Evolutionary conservation across 2,888 invertebrate genomes (phyloP).

Genomic region (Subacronicta megacephala): DNA sequence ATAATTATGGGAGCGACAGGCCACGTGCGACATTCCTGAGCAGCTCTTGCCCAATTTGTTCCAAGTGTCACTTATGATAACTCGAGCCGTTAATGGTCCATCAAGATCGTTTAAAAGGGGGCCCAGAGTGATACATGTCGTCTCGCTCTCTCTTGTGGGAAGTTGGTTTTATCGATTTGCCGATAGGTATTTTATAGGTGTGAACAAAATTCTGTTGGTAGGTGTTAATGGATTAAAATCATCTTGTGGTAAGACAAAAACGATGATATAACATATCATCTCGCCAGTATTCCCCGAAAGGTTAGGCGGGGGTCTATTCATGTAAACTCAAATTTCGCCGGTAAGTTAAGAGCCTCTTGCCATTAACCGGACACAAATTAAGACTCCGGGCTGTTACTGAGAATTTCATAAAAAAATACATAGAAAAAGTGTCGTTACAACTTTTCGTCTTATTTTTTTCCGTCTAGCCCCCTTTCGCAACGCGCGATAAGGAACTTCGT

Average conservation of each 20-base stretch:
- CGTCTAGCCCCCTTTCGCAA: too few species aligned
- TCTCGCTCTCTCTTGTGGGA: constrained; percentile 39
- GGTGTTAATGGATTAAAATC: neutral
- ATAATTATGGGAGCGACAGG: constrained; percentile 38
- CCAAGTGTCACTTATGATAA: constrained; percentile 72
- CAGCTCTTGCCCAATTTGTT: constrained; percentile 66
- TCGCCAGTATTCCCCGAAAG: too few species aligned
- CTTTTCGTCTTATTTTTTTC: too few species aligned
- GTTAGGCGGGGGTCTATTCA: too few species aligned
- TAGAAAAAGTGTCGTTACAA: too few species aligned
- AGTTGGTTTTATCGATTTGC: constrained; percentile 27
- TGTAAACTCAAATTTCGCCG: too few species aligned
- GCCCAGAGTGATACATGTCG: constrained; percentile 38
- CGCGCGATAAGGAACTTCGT: too few species aligned
- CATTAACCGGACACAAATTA: too few species aligned
- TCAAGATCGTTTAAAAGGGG: constrained; percentile 66
- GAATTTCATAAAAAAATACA: too few species aligned
- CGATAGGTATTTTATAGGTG: constrained; percentile 29
- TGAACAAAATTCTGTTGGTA: constrained; percentile 18
- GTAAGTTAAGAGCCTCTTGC: too few species aligned
- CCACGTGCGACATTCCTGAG: constrained; percentile 38
- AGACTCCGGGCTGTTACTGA: too few species aligned
- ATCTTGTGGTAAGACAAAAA: neutral
- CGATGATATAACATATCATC: too few species aligned
- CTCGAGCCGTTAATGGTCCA: constrained; percentile 70